Base-by-base conservation (phyloP, 2,797 vertebrate species). In the Octomys mimax region DNA sequence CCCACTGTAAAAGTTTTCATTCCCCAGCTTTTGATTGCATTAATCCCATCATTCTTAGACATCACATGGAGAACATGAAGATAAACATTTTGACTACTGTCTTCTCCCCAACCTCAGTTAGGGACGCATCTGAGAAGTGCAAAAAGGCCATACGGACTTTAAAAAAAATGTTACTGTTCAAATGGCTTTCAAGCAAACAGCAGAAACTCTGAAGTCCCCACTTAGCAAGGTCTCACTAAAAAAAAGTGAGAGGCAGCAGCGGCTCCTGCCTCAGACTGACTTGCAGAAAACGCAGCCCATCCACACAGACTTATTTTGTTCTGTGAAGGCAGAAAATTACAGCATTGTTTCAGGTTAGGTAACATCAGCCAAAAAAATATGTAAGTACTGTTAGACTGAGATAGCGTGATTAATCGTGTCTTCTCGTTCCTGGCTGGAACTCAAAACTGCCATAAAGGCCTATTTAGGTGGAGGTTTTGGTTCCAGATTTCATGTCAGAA, bases 271-370 rank as follows among this genome's bases (percentile, higher is more conserved):
- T 3, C 8, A 12, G 13, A 6, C 33, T 2, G 3, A 28, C 42
- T n/a, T 2, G 1, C 19, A 11, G 24, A 12, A 26, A 1, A n/a
- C 36, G 4, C 2, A 0, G 1, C 2, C 46, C 16, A 22, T 22
- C 22, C 0, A 6, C 0, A 1, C 22, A 6, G 22, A 36, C 18
- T 21, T 14, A 42, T 0, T 22, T 16, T 36, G 39, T 8, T 64
- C 24, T 18, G 18, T 14, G 10, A 70, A 42, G 33, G 26, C 18
- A 46, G 8, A 11, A 36, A 31, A 52, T 12, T 5, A 33, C 5
- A 31, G 61, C 16, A 24, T 52, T 28, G 28, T 46, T 87, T 59
- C 31, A 5, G 28, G n/a, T 36, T n/a, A 87, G 42, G 28, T 7
- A 62, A 19, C 22, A 77, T 52, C 59, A 33, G 26, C 22, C 42